Evolutionary conservation across 2,797 vertebrate genomes (phyloP).

Genomic region (Acestrorhynchus altus): DNA sequence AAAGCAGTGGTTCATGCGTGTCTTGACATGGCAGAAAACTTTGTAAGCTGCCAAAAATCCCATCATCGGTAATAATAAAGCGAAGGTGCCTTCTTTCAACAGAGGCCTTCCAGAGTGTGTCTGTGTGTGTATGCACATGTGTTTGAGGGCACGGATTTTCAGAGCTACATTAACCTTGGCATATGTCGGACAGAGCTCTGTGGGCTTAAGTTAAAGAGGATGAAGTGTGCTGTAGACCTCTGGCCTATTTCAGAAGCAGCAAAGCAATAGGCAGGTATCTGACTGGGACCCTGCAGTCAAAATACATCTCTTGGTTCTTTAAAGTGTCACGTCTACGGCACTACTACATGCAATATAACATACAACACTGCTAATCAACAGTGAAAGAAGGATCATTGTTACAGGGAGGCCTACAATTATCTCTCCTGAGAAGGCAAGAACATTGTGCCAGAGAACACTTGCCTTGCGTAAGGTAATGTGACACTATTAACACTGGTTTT

Average conservation of each 20-base stretch:
- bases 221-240: conserved; percentile 64
- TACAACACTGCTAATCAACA: background rate
- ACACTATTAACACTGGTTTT: background rate
- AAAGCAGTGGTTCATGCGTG: background rate
- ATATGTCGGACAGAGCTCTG: conserved; percentile 66
- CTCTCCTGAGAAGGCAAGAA: background rate
- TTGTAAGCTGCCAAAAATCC: conserved; percentile 6
- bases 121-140: conserved; percentile 18
- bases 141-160: conserved; percentile 38
- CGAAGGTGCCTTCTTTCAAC: conserved; percentile 8
- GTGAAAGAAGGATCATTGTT: conserved; percentile 7
- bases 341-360: too few relatives aligned
- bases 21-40: background rate
- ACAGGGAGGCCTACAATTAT: background rate
- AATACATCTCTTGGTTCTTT: background rate
- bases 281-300: conserved; percentile 4
- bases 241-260: conserved; percentile 38
- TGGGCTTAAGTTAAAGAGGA: conserved; percentile 67
- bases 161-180: conserved; percentile 56
- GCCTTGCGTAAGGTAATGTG: background rate
- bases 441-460: background rate
- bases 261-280: background rate
- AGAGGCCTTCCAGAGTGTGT: conserved; percentile 15
- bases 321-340: background rate
- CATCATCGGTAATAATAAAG: conserved; percentile 1